phyloP scores from a whole-genome alignment of 2,113 vertebrate genomes.

The Cacatua alba region DNA sequence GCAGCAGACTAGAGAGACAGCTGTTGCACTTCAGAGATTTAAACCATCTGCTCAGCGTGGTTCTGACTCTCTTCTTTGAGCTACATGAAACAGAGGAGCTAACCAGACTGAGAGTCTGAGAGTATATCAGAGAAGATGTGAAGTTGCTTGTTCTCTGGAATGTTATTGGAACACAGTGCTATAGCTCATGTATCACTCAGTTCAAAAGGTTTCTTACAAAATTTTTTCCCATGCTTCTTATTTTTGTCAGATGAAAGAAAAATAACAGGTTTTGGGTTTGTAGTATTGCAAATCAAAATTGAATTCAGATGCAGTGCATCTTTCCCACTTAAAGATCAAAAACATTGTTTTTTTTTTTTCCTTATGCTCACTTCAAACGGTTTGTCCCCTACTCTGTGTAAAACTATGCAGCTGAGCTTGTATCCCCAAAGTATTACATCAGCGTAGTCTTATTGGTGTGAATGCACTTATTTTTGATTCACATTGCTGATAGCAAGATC shows the following conservation, averaged over 20 bases:
- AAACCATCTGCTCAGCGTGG: neutral
- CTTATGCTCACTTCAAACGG: neutral
- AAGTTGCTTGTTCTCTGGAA: neutral
- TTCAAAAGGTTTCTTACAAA: neutral
- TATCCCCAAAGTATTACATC: neutral
- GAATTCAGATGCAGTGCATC: neutral
- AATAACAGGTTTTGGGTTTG: neutral
- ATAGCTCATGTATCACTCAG: neutral
- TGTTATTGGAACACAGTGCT: neutral
- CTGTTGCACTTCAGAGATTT: neutral
- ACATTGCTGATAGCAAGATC: neutral
- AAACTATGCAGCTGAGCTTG: neutral
- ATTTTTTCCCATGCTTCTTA: neutral
- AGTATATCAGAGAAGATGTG: neutral
- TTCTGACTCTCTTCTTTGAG: neutral
- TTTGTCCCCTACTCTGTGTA: neutral
- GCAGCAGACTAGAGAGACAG: neutral
- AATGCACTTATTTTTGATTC: neutral
- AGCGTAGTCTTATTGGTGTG: neutral
- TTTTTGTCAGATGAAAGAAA: neutral
- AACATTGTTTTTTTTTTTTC: neutral
- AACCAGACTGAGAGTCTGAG: neutral
- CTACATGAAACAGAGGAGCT: neutral
- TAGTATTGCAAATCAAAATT: accelerated
- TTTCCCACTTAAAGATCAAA: neutral